phyloP scores from a whole-genome alignment of 1,140 invertebrate species.

The Cydia fagiglandana region DNA sequence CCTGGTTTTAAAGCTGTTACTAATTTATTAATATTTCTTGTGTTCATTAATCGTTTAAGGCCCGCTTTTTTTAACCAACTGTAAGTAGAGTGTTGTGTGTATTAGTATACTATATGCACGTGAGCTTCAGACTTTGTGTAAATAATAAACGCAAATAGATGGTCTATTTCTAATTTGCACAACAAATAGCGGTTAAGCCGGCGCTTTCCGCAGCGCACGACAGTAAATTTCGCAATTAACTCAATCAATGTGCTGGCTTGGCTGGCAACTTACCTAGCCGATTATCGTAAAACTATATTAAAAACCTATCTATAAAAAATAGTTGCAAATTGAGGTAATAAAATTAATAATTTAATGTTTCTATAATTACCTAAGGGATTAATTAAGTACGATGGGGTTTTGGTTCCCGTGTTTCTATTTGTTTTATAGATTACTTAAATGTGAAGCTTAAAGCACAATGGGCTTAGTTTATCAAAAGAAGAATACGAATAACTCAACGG shows the following conservation, averaged over 20 bases:
- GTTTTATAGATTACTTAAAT: not conserved
- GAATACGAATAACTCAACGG: too few relatives aligned
- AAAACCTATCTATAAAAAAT: conserved; percentile 89
- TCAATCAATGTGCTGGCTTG: not conserved
- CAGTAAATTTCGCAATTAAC: not conserved
- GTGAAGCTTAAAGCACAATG: too few relatives aligned
- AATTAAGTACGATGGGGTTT: not conserved
- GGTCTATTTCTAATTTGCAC: not conserved
- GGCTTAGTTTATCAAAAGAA: too few relatives aligned
- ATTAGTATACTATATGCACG: not conserved
- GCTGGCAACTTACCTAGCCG: not conserved
- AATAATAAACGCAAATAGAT: conserved; percentile 12
- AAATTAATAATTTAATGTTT: not conserved
- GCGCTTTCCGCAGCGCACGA: conserved; percentile 71
- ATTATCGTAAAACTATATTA: not conserved
- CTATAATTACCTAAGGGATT: not conserved
- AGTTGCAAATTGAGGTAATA: conserved; percentile 33
- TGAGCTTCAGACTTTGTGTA: not conserved
- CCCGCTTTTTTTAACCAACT: conserved; percentile 13
- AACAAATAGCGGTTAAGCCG: conserved; percentile 65
- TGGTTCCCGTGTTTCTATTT: not conserved
- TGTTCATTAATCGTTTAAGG: conserved; percentile 29
- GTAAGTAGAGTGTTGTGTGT: conserved; percentile 1
- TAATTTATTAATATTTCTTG: conserved; percentile 28
- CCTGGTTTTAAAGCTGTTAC: conserved; percentile 27